Evolutionary conservation across 2,888 invertebrate genomes (phyloP).

Genomic region (Acanthoscelides obtectus): DNA sequence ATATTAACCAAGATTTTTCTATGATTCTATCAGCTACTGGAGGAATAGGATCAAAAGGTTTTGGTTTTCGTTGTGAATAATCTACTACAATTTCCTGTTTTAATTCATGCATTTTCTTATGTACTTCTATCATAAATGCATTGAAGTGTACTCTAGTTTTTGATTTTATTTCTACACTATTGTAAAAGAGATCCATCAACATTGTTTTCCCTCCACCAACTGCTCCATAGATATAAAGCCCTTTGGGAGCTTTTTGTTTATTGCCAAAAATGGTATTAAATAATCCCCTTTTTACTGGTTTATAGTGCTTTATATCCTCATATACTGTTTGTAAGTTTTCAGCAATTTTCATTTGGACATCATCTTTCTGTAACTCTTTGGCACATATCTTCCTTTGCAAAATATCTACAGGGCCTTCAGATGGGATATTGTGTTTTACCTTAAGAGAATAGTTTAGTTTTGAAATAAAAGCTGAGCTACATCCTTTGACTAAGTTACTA

Average conservation of each 20-base stretch:
- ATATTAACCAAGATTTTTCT: slow-evolving; percentile 84
- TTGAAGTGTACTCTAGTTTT: slow-evolving; percentile 91
- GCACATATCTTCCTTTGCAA: slow-evolving; percentile 56
- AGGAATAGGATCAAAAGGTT: slow-evolving; percentile 89
- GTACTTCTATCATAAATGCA: slow-evolving; percentile 95
- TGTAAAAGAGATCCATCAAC: slow-evolving; percentile 97
- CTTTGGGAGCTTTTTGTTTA: slow-evolving; percentile 58
- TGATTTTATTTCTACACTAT: slow-evolving; percentile 62
- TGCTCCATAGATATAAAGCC: slow-evolving; percentile 85
- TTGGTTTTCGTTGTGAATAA: slow-evolving; percentile 52
- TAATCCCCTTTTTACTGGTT: slow-evolving; percentile 49
- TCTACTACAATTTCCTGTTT: slow-evolving; percentile 61
- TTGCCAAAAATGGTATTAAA: slow-evolving; percentile 41
- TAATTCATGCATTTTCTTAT: slow-evolving; percentile 79
- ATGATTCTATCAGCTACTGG: slow-evolving; percentile 87
- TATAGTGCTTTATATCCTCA: slow-evolving; percentile 57
- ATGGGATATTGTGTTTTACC: slow-evolving; percentile 16
- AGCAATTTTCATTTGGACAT: slow-evolving; percentile 68
- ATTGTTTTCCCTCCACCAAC: slow-evolving; percentile 98
- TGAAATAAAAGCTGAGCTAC: not conserved
- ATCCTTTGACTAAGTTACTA: not conserved
- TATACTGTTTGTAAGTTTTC: slow-evolving; percentile 64
- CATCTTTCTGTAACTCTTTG: slow-evolving; percentile 62
- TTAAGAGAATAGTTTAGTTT: slow-evolving; percentile 19
- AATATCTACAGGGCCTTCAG: slow-evolving; percentile 33